These are phyloP conservation scores for Poeciliopsis retropinna DNA, from an alignment of 2,113 vertebrate genomes.

Conservation along the genomic window DNA sequence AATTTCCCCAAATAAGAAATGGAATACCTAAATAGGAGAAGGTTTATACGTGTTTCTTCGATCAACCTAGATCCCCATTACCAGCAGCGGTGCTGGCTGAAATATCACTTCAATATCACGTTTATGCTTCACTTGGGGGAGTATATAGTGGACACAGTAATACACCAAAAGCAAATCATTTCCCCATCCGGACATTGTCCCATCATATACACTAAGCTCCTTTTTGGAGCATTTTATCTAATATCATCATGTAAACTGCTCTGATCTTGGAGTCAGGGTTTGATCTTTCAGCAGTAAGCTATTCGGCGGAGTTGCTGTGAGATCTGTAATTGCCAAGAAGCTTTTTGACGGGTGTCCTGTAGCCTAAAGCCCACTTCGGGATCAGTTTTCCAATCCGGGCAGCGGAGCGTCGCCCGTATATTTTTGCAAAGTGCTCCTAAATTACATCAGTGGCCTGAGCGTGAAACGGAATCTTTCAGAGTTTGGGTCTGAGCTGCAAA, in stretches of 20 bases:
- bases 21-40: background rate
- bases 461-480: constrained; percentile 14
- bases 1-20: background rate
- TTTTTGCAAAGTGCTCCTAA: constrained; percentile 20
- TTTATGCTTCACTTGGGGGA: constrained; percentile 25
- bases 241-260: background rate
- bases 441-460: constrained; percentile 21
- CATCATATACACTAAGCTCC: background rate
- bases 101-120: constrained; percentile 49
- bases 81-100: constrained; percentile 10
- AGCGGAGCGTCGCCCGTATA: constrained; percentile 16
- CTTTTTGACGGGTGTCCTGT: background rate
- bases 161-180: constrained; percentile 8
- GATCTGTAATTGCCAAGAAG: constrained; percentile 1
- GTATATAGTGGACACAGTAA: background rate
- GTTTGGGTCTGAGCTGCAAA: constrained; percentile 2
- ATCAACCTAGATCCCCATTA: background rate
- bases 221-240: constrained; percentile 8
- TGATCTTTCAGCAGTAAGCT: background rate
- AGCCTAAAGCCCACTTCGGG: constrained; percentile 37
- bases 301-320: background rate
- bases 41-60: constrained; percentile 6
- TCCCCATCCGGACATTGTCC: background rate
- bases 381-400: constrained; percentile 47
- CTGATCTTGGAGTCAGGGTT: background rate